These are phyloP conservation scores for Rostratula benghalensis DNA, from an alignment of 2,113 vertebrate species.

Conservation along the genomic window DNA sequence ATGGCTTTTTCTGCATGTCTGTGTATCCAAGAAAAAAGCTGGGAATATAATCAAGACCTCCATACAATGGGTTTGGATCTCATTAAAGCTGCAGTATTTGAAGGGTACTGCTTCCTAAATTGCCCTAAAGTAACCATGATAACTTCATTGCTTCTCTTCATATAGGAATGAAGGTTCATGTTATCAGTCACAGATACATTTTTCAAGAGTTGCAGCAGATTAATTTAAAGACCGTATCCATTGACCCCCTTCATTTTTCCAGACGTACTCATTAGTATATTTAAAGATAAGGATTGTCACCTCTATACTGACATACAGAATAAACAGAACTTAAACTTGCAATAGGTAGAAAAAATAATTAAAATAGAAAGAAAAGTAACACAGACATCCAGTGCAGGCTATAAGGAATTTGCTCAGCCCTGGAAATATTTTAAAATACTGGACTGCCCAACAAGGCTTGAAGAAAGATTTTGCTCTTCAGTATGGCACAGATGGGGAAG, in stretches of 20 bases:
- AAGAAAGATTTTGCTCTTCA: neutral
- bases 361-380: neutral
- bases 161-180: neutral
- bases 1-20: neutral
- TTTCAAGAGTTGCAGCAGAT: neutral
- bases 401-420: neutral
- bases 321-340: neutral
- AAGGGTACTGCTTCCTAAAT: neutral
- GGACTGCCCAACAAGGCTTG: neutral
- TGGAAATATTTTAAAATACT: neutral
- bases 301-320: neutral
- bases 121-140: neutral
- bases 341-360: neutral
- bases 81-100: neutral
- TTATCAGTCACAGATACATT: neutral
- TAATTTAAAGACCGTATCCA: neutral
- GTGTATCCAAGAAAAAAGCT: neutral
- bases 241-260: neutral
- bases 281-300: neutral
- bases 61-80: neutral
- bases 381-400: neutral
- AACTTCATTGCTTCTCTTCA: neutral
- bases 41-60: neutral
- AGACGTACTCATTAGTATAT: neutral
- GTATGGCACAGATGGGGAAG: neutral